Conservation (phyloP, 2,113 vertebrate genomes). For the Nannospalax galili region DNA sequence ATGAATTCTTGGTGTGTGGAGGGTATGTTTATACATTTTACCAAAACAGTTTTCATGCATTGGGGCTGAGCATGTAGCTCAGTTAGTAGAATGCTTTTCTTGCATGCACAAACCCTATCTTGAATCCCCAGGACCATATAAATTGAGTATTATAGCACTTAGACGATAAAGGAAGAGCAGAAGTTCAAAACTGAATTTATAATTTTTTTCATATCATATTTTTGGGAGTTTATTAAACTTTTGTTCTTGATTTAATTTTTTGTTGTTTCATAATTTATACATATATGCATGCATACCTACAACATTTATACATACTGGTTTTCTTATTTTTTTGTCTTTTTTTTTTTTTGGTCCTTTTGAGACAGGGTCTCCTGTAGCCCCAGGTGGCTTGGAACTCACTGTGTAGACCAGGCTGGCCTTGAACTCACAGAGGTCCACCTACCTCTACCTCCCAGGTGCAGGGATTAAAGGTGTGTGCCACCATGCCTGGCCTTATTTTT, state of each 20-base stretch:
- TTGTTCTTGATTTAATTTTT: constrained; percentile 22
- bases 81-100: neutral
- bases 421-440: no score
- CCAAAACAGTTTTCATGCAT: neutral
- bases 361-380: no score
- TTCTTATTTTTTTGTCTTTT: neutral
- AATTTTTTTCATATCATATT: constrained; percentile 57
- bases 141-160: neutral
- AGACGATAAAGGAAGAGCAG: neutral
- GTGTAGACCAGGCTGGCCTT: no score
- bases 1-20: constrained; percentile 95
- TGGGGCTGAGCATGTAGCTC: neutral
- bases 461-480: no score
- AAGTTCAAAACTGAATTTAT: neutral
- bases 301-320: neutral
- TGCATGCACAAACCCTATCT: neutral
- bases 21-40: constrained; percentile 89
- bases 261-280: constrained; percentile 23
- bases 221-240: constrained; percentile 59
- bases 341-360: neutral
- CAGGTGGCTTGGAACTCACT: no score
- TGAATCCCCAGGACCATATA: neutral
- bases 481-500: no score
- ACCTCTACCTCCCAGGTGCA: no score
- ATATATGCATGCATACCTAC: neutral